Conservation (phyloP, 2,113 vertebrate species). For the Chloropsis cyanopogon region DNA sequence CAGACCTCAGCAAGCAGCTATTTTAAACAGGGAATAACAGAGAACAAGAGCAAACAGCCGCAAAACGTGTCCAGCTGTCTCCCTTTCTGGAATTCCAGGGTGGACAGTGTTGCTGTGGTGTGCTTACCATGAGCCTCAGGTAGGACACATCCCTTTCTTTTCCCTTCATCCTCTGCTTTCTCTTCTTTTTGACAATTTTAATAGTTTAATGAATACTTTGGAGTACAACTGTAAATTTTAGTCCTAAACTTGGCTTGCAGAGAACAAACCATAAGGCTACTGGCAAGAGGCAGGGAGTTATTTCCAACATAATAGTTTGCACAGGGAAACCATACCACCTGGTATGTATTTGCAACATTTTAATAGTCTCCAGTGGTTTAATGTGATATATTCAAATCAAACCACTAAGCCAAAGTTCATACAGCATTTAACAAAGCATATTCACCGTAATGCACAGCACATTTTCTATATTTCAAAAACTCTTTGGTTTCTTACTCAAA, state of each 20-base stretch:
- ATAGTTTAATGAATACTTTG: neutral
- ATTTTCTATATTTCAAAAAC: neutral
- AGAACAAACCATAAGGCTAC: neutral
- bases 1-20: neutral
- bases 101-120: neutral
- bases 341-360: neutral
- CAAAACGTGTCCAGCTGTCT: conserved; percentile 1
- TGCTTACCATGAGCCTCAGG: neutral
- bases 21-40: conserved; percentile 17
- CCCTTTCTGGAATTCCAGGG: neutral
- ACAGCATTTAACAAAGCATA: neutral
- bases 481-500: neutral
- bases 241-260: neutral
- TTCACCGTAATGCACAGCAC: neutral
- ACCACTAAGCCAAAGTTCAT: neutral
- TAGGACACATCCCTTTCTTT: neutral
- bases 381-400: neutral
- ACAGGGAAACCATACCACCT: neutral
- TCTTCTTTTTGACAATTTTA: neutral
- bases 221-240: neutral
- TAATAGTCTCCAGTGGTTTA: neutral
- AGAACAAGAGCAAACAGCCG: neutral
- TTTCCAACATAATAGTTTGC: neutral
- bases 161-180: neutral
- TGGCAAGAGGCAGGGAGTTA: neutral